Evolutionary conservation across 2,797 vertebrate species (phyloP).

Genomic region (Nannoperca obscura): DNA sequence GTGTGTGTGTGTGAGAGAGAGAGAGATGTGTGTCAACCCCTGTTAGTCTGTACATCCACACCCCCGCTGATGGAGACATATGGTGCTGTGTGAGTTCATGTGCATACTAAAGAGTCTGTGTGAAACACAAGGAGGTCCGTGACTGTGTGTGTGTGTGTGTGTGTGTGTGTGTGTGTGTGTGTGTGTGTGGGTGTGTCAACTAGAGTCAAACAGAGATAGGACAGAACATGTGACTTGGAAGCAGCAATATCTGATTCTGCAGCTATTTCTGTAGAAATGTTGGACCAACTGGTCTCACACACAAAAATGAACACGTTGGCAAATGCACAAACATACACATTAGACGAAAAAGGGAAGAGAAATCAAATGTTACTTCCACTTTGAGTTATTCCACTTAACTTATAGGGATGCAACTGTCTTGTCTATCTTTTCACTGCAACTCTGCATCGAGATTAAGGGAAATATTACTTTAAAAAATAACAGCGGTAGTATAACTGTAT

Average conservation of each 20-base stretch:
- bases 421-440: too few relatives aligned
- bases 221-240: conserved; percentile 21
- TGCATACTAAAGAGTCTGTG: conserved; percentile 1
- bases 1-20: too few relatives aligned
- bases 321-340: too few relatives aligned
- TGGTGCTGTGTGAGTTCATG: not conserved
- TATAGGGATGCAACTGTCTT: too few relatives aligned
- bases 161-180: conserved; percentile 18
- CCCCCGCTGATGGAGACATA: conserved; percentile 41
- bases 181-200: conserved; percentile 18
- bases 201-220: not conserved
- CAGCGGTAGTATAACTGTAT: too few relatives aligned
- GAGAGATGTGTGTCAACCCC: conserved; percentile 15
- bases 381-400: not conserved
- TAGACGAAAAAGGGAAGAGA: too few relatives aligned
- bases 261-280: conserved; percentile 21
- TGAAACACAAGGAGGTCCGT: not conserved
- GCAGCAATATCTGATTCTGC: conserved; percentile 40
- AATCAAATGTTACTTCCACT: not conserved
- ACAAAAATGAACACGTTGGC: too few relatives aligned
- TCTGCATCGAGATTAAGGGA: too few relatives aligned
- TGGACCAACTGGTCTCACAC: not conserved
- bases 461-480: too few relatives aligned
- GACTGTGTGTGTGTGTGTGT: conserved; percentile 5
- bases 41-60: conserved; percentile 41